Evolutionary conservation across 2,888 invertebrate genomes (phyloP), one percentile per base, ranked within the genome.

Genomic region (Caenorhabditis sulstoni): DNA sequence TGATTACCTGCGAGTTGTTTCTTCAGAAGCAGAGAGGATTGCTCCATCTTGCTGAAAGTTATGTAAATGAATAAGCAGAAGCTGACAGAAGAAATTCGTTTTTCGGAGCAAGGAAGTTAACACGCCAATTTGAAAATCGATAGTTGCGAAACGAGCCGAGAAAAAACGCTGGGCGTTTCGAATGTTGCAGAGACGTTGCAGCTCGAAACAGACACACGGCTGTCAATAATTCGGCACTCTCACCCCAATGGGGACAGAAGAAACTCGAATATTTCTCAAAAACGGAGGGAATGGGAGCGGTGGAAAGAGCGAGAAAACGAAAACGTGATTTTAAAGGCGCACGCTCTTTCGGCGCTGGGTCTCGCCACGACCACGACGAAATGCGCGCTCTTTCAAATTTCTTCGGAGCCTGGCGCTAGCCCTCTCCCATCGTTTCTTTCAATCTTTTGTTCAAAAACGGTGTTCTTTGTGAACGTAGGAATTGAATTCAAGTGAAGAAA

Each of bases 1-100:
- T 12, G n/a, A 7, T 16, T 65, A 87, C 87, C 87, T 70, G 84
- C 83, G 9, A 88, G 79, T 66, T 88, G 87, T 62, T 87, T 87
- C 55, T 85, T 86, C 55, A 88, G 75, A 23, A 88, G 79, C 18
- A 88, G 81, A 11, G 87, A 75, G 8, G 87, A 85, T 71, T 88
- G 87, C 44, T 83, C 81, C 73, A 74, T 79, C 67, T 49, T 12
- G 22, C 64, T 76, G 35, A 61, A 75, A 64, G 52, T 29, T 22
- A 9, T 8, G 37, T 22, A n/a, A 59, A 47, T 52, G 35, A 16
- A 23, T 18, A 35, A n/a, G 11, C 2, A 16, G 20, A 41, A 50
- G 41, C 14, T 9, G 16, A 62, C 23, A 14, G 47, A 47, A 22
- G 37, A 41, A 37, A n/a, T 5, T 9, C 20, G 12, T 3, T n/a